Base-by-base conservation (phyloP, 2,113 vertebrate species). In the Zosterops pallidus region DNA sequence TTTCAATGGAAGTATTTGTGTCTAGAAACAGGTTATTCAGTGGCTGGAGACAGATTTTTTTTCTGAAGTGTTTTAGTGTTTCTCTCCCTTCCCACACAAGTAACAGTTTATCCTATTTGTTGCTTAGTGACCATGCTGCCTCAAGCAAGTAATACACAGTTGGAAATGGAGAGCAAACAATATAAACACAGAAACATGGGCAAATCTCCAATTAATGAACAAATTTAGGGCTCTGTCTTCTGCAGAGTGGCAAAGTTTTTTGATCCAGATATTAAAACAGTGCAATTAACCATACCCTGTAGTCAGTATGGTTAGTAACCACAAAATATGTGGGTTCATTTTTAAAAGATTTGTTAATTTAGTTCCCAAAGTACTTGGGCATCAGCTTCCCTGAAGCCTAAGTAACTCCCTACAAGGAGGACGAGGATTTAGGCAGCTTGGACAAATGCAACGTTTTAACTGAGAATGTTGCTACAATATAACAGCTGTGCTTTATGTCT, bases 221-320 rank as follows among this genome's bases (percentile, higher is more conserved):
- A 55, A 26, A 35, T 14, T 29, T 9, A 47, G n/a, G 77, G 25
- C 55, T 89, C n/a, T 55, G 7, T 12, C 25, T 78, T 59, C 60
- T 42, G 56, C 16, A 44, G 5, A 37, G 23, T 2, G 20, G 23
- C 55, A 50, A 39, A 28, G 20, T 6, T 31, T 70, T 41, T 50
- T 11, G 0, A 55, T 35, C 15, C 64, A 37, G 21, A 8, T 20
- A 53, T 15, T 44, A 22, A 72, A 75, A 25, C 1, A 7, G 39
- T 31, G 52, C 35, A 62, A 12, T 7, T 52, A n/a, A 65, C 17
- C 0, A 3, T 4, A 29, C 8, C 3, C 31, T 5, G 20, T 5
- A 25, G 6, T 37, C 78, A 41, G 28, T 14, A 16, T 16, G 50
- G 33, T 21, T 67, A 46, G 26, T 4, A 70, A 76, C 37, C 49